Evolutionary conservation across 2,113 vertebrate species (phyloP), one percentile per base, ranked within the genome.

Genomic region (Gallinago undulata): DNA sequence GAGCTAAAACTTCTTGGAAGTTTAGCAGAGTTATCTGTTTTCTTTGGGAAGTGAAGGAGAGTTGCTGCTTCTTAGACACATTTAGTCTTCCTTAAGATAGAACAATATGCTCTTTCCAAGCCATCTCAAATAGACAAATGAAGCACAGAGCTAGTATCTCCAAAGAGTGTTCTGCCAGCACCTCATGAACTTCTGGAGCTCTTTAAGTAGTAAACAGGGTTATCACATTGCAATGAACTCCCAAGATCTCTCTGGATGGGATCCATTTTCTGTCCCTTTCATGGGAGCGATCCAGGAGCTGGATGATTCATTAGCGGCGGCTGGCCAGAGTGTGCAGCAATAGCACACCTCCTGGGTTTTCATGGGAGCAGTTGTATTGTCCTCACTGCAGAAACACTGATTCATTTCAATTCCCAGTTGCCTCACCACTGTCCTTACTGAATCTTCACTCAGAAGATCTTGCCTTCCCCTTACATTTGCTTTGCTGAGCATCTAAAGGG

Each of bases 181-280:
- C 93, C 48, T 91, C 70, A 66, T 83, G 77, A 89, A 93, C 93
- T 95, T 92, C 74, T 95, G 84, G 77, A 90, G 69, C 88, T 95
- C 74, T 73, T 53, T 6, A 84, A 92, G 73, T 87, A 94, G 94
- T 96, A 96, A 96, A 96, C 95, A 97, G 59, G 87, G 95, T 96
- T 96, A 97, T 95, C 92, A 76, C 95, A 89, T 94, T 93, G 93
- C 95, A 94, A 75, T 75, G 86, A 93, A 95, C 90, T 94, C 90
- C 45, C 86, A 91, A 94, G 89, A 94, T 95, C 94, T 95, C 77
- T 93, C 80, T 95, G 89, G 70, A 93, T 3, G 81, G 35, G 33
- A 69, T 96, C 80, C 91, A 79, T 87, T 96, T 95, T 96, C 89
- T 79, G 5, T 94, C 55, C 45, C 66, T 39, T 80, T 74, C 57